A percentile compares a stretch with the other conserved stretches of the same genome.
These are phyloP conservation scores for Nesometra sesokonis DNA, from an alignment of 35 echinoderm and acorn worm genomes.

Conservation along the genomic window DNA sequence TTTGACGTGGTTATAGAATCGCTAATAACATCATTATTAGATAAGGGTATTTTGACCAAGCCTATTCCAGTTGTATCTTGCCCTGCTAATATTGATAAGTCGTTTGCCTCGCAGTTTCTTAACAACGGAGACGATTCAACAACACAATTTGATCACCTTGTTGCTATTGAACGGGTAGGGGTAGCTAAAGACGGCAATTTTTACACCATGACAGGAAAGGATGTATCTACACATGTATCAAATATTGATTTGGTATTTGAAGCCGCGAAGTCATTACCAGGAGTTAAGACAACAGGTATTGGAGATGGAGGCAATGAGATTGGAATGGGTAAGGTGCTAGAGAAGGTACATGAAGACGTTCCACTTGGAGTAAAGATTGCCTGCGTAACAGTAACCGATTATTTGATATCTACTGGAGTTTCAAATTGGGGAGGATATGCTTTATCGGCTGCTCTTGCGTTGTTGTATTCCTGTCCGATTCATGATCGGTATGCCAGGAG, in stretches of 20 bases:
- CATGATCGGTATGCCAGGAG: slow-evolving; percentile 71
- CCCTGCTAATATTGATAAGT: slow-evolving; percentile 17
- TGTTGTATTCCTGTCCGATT: slow-evolving; percentile 38
- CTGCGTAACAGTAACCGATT: slow-evolving; percentile 39
- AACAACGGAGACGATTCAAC: slow-evolving; percentile 6
- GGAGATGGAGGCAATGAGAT: slow-evolving; percentile 89
- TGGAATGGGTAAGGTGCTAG: slow-evolving; percentile 84
- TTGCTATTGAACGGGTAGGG: slow-evolving; percentile 65
- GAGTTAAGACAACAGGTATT: slow-evolving; percentile 60
- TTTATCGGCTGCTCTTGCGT: slow-evolving; percentile 39
- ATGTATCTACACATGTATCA: slow-evolving; percentile 17
- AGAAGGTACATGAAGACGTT: slow-evolving; percentile 28
- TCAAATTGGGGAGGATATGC: slow-evolving; percentile 90
- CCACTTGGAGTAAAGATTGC: slow-evolving; percentile 38
- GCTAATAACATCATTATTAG: slow-evolving; percentile 20
- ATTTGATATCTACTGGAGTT: slow-evolving; percentile 62
- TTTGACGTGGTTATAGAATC: slow-evolving; percentile 31
- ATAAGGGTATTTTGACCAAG: slow-evolving; percentile 39
- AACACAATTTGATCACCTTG: slow-evolving; percentile 52
- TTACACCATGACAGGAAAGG: slow-evolving; percentile 28
- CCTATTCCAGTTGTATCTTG: slow-evolving; percentile 28
- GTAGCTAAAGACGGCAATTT: slow-evolving; percentile 44
- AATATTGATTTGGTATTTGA: slow-evolving; percentile 58
- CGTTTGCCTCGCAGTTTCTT: slow-evolving; percentile 47
- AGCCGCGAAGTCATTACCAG: slow-evolving; percentile 34